A percentile compares a stretch with the other conserved stretches of the same genome.
Conservation (phyloP, 2,888 invertebrate genomes). For the Tachystola acroxantha region DNA sequence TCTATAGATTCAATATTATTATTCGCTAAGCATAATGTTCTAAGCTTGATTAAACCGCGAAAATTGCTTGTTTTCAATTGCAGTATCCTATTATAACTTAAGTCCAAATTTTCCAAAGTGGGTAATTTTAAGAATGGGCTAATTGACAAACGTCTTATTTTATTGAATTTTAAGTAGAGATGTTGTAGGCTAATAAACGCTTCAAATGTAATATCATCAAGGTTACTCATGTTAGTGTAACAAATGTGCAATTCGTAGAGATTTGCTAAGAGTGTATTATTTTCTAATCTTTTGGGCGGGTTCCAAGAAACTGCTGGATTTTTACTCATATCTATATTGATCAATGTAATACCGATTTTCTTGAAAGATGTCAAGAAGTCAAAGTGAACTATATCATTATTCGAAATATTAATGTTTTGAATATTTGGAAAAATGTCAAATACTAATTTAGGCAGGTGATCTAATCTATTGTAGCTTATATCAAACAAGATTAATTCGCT, state of each 20-base stretch:
- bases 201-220: slow-evolving; percentile 86
- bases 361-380: slow-evolving; percentile 53
- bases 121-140: slow-evolving; percentile 88
- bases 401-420: slow-evolving; percentile 61
- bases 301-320: slow-evolving; percentile 60
- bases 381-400: slow-evolving; percentile 58
- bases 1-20: slow-evolving; percentile 90
- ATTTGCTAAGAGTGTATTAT: slow-evolving; percentile 54
- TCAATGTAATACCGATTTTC: slow-evolving; percentile 43
- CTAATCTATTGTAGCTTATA: slow-evolving; percentile 59
- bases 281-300: slow-evolving; percentile 37
- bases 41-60: slow-evolving; percentile 85
- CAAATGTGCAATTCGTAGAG: slow-evolving; percentile 65
- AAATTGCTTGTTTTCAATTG: slow-evolving; percentile 90
- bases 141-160: slow-evolving; percentile 88
- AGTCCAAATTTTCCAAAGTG: slow-evolving; percentile 87
- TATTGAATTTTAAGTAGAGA: slow-evolving; percentile 86
- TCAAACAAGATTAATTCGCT: slow-evolving; percentile 54
- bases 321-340: slow-evolving; percentile 64
- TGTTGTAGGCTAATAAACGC: slow-evolving; percentile 86
- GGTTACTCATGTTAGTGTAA: slow-evolving; percentile 58
- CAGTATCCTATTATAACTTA: slow-evolving; percentile 89
- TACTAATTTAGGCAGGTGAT: slow-evolving; percentile 46
- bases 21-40: slow-evolving; percentile 89
- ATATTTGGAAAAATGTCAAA: slow-evolving; percentile 65